Evolutionary conservation across 2,113 vertebrate species (phyloP).

Genomic region (Marmota flaviventris): DNA sequence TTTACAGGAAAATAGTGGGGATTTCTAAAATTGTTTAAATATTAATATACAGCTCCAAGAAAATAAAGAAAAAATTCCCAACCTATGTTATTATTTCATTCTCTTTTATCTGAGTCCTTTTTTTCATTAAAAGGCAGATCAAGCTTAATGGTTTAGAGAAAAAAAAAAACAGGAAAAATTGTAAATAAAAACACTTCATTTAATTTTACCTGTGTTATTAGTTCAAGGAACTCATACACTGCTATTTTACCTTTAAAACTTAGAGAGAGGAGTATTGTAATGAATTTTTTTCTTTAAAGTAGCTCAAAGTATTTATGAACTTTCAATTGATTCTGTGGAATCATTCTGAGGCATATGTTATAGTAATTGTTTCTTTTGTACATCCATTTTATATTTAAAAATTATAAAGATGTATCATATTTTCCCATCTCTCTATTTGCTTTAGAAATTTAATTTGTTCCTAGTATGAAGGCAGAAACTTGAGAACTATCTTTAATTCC

Average conservation of each 20-base stretch:
- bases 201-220: background rate
- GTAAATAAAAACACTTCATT: background rate
- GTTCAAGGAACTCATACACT: background rate
- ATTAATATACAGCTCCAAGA: constrained; percentile 77
- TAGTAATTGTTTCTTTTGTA: background rate
- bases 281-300: constrained; percentile 37
- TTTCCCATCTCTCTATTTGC: background rate
- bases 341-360: constrained; percentile 32
- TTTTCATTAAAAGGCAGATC: constrained; percentile 54
- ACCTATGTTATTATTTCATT: constrained; percentile 48
- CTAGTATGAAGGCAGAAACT: background rate
- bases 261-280: constrained; percentile 4
- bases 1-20: background rate
- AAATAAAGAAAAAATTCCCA: constrained; percentile 70
- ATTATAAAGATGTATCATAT: constrained; percentile 13
- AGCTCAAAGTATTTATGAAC: background rate
- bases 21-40: constrained; percentile 83
- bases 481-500: constrained; percentile 23
- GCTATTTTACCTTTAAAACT: constrained; percentile 13
- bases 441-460: constrained; percentile 15
- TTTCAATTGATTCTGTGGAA: background rate
- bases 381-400: background rate
- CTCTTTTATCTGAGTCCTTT: constrained; percentile 40
- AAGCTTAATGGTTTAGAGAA: background rate
- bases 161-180: background rate